Percentiles rank a stretch among this genome's conserved stretches.
Conservation (phyloP, 1,140 invertebrate genomes). For the Dryas iulia region DNA sequence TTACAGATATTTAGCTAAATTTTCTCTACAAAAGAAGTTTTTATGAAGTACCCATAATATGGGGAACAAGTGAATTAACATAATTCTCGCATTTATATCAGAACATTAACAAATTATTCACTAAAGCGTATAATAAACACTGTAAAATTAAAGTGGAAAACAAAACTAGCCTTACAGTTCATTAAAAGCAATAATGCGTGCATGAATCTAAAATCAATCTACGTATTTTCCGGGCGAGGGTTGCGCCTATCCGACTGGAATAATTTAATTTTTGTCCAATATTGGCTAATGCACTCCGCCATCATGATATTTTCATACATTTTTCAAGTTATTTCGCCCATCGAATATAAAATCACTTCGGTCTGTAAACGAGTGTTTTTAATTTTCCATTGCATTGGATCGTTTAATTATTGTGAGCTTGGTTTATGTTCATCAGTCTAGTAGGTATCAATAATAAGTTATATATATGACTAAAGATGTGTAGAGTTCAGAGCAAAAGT, state of each 20-base stretch:
- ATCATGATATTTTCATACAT: not conserved
- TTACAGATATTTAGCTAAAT: too few species aligned
- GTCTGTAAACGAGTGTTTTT: not conserved
- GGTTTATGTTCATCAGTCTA: not conserved
- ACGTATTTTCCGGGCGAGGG: slow-evolving; percentile 4
- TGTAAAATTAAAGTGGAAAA: not conserved
- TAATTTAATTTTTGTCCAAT: slow-evolving; percentile 16
- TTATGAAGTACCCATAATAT: too few species aligned
- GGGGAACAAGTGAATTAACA: too few species aligned
- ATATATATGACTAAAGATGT: not conserved
- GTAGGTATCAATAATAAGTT: not conserved
- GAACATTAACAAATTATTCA: too few species aligned
- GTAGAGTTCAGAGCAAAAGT: too few species aligned
- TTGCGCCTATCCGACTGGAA: slow-evolving; percentile 7
- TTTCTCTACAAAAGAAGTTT: too few species aligned
- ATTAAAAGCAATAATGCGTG: not conserved
- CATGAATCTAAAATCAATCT: slow-evolving; percentile 10
- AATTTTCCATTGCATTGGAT: not conserved
- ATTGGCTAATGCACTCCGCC: not conserved
- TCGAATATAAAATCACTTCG: not conserved
- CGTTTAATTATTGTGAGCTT: not conserved
- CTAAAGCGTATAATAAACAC: too few species aligned
- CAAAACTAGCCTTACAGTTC: not conserved
- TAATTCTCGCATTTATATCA: too few species aligned
- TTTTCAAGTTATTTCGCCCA: slow-evolving; percentile 9